phyloP scores from a whole-genome alignment of 2,113 vertebrate genomes.

The Epinephelus cyanopodus region DNA sequence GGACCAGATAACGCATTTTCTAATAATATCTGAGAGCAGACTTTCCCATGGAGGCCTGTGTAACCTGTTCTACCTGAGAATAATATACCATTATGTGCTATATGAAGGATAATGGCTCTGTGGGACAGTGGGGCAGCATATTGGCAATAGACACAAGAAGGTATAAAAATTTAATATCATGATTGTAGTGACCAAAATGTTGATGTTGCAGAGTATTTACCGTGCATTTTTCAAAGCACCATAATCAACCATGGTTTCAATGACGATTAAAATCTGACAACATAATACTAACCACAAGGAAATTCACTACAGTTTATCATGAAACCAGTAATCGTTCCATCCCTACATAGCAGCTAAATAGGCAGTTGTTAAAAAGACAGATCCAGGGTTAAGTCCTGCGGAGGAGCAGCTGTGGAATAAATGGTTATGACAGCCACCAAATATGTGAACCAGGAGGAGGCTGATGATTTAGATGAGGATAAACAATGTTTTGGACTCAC shows the following conservation, averaged over 20 bases:
- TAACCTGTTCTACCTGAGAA: not conserved
- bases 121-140: not conserved
- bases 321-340: too few relatives aligned
- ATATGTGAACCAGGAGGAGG: not conserved
- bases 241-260: too few relatives aligned
- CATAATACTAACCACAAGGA: too few relatives aligned
- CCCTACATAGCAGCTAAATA: too few relatives aligned
- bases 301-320: too few relatives aligned
- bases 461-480: not conserved
- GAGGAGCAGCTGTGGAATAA: not conserved
- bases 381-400: too few relatives aligned
- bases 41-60: not conserved
- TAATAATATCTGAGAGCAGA: not conserved
- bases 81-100: not conserved
- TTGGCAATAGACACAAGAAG: not conserved
- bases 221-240: too few relatives aligned
- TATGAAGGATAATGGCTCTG: not conserved
- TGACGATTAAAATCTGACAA: too few relatives aligned
- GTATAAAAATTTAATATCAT: too few relatives aligned
- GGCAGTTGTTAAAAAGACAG: too few relatives aligned
- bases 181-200: too few relatives aligned
- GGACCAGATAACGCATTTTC: constrained; percentile 10
- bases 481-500: constrained; percentile 82
- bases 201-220: too few relatives aligned
- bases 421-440: not conserved